These are phyloP conservation scores for Erpobdella octoculata DNA, from an alignment of 2,888 invertebrate genomes.

Conservation along the genomic window DNA sequence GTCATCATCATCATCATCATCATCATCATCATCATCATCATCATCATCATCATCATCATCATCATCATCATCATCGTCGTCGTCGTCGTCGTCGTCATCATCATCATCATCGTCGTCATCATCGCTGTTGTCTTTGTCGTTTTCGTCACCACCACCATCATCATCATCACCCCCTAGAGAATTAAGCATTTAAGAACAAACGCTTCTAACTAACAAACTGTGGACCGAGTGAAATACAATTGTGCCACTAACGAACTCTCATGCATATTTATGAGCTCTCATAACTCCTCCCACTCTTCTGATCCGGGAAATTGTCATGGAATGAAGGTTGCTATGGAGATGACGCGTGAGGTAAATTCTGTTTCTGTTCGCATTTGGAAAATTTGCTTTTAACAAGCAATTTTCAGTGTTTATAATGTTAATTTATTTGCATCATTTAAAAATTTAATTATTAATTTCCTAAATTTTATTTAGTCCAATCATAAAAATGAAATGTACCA, in stretches of 20 bases:
- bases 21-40: neutral
- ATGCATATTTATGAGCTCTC: slow-evolving; percentile 10
- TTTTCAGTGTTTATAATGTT: neutral
- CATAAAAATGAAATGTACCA: neutral
- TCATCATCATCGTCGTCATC: neutral
- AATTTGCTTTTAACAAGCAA: neutral
- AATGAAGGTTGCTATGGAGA: neutral
- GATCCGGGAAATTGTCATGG: neutral
- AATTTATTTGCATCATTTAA: neutral
- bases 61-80: slow-evolving; percentile 2
- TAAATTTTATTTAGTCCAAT: neutral
- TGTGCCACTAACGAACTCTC: slow-evolving; percentile 13
- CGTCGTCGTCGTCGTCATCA: neutral
- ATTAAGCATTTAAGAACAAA: slow-evolving; percentile 1
- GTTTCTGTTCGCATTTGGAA: too few species aligned
- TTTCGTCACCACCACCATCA: slow-evolving; percentile 10
- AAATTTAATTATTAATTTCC: neutral
- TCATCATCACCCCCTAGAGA: slow-evolving; percentile 58
- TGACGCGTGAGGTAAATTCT: too few species aligned
- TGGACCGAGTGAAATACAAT: neutral
- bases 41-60: neutral
- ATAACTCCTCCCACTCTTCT: slow-evolving; percentile 8
- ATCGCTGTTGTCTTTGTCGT: slow-evolving; percentile 8
- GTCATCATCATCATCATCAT: neutral
- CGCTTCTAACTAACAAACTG: neutral